Base-by-base conservation (phyloP, 2,888 invertebrate genomes). In the Elysia crispata region DNA sequence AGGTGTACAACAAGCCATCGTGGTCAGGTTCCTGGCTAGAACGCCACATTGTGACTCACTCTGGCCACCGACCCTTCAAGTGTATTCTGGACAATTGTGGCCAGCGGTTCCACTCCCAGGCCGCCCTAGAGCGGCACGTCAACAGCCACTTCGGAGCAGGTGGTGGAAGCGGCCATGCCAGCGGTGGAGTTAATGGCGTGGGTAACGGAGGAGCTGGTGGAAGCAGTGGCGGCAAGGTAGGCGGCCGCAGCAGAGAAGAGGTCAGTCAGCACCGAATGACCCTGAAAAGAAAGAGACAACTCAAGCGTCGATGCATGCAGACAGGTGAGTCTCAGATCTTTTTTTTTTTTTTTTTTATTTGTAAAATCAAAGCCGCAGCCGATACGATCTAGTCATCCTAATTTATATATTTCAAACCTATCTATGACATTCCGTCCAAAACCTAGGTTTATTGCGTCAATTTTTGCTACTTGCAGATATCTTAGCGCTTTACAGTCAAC, bases 31-130 rank as follows among this genome's bases (percentile, higher is more conserved):
- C 97, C 79, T 98, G 98, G 98, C 93, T 98, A 85, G 97, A 98
- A 92, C 94, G 98, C 70, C 98, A 98, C 93, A 96, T 98, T 67
- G 93, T 97, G 73, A 95, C 95, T 0, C 98, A 98, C 92, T 96
- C 96, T 80, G 97, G 97, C 67, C 97, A 96, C 92, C 97, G 98
- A 92, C 97, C 97, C 31, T 98, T 97, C 94, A 95, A 96, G 89
- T 98, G 98, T 93, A 98, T 98, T 92, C 96, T 98, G 87, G 97
- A 97, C 90, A 96, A 97, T 88, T 98, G 98, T 93, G 97, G 92
- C 95, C 91, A 91, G 81, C 90, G 93, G 60, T 94, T 93, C 87
- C 91, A 92, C 33, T 90, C 93, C 28, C 93, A 93, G 87, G 85
- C 83, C 69, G 95, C 96, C 82, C 93, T 98, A 87, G 97, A 98